Evolutionary conservation across 2,113 vertebrate species (phyloP).

Genomic region (Boleophthalmus pectinirostris): DNA sequence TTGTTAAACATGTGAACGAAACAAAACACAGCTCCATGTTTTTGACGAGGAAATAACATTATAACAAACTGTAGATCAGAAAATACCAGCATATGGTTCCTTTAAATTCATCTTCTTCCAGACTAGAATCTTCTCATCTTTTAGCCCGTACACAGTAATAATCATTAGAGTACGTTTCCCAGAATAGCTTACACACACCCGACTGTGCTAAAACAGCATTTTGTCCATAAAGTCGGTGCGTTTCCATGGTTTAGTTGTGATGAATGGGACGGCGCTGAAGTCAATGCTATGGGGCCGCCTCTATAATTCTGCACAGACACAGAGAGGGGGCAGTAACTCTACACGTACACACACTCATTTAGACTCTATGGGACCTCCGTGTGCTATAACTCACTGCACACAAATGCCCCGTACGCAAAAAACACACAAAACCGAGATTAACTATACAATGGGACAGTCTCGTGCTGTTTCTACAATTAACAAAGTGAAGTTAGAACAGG

Average conservation of each 20-base stretch:
- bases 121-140: not conserved
- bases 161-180: conserved; percentile 21
- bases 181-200: not conserved
- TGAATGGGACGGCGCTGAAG: conserved; percentile 66
- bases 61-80: too few relatives aligned
- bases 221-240: conserved; percentile 28
- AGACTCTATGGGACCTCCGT: conserved; percentile 58
- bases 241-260: conserved; percentile 73
- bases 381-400: conserved; percentile 66
- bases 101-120: too few relatives aligned
- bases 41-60: too few relatives aligned
- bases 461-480: not conserved
- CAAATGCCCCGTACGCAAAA: conserved; percentile 68
- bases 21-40: too few relatives aligned
- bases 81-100: too few relatives aligned
- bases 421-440: conserved; percentile 13
- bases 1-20: too few relatives aligned
- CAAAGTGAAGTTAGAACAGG: not conserved
- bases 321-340: conserved; percentile 45
- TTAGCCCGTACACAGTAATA: conserved; percentile 38
- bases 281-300: conserved; percentile 68
- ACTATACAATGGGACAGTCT: not conserved
- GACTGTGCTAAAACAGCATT: conserved; percentile 3
- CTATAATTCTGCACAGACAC: conserved; percentile 63
- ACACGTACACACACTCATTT: conserved; percentile 48